Evolutionary conservation across 2,113 vertebrate species (phyloP).

Genomic region (Hippocampus comes): DNA sequence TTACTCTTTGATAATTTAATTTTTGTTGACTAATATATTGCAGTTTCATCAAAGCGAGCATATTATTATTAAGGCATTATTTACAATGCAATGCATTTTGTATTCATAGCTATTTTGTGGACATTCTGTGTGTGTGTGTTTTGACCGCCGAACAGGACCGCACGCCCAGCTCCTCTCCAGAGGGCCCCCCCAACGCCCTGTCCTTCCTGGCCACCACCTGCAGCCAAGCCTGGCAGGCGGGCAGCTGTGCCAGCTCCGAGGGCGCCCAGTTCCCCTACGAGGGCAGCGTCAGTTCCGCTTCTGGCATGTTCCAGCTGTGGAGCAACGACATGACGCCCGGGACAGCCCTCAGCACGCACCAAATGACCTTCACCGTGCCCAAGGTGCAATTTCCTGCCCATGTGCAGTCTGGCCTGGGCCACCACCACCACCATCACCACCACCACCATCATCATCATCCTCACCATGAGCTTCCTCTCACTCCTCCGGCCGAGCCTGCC

Average conservation of each 20-base stretch:
- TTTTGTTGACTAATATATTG: neutral
- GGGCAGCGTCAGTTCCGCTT: slow-evolving; percentile 66
- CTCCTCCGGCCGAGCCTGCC: slow-evolving; percentile 78
- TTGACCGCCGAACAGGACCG: slow-evolving; percentile 65
- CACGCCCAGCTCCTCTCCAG: slow-evolving; percentile 78
- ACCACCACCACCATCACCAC: slow-evolving; percentile 74
- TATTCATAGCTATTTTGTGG: neutral
- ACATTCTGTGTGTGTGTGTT: neutral
- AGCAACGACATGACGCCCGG: slow-evolving; percentile 76
- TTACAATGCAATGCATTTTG: neutral
- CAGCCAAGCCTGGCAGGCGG: slow-evolving; percentile 74
- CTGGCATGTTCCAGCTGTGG: slow-evolving; percentile 83
- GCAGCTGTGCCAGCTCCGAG: slow-evolving; percentile 59
- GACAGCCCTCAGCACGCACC: slow-evolving; percentile 70
- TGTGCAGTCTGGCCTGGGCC: slow-evolving; percentile 70
- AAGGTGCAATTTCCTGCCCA: slow-evolving; percentile 79
- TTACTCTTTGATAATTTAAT: too few species aligned
- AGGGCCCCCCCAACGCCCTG: slow-evolving; percentile 67
- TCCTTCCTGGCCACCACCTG: slow-evolving; percentile 78
- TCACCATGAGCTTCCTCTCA: slow-evolving; percentile 80
- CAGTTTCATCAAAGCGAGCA: neutral
- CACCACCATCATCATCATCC: slow-evolving; percentile 66
- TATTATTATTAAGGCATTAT: neutral
- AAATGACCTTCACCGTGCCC: slow-evolving; percentile 78
- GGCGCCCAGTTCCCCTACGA: slow-evolving; percentile 74